Evolutionary conservation across 2,888 invertebrate species (phyloP), one percentile per base, ranked within the genome.

Genomic region (Ochropleura leucogaster): DNA sequence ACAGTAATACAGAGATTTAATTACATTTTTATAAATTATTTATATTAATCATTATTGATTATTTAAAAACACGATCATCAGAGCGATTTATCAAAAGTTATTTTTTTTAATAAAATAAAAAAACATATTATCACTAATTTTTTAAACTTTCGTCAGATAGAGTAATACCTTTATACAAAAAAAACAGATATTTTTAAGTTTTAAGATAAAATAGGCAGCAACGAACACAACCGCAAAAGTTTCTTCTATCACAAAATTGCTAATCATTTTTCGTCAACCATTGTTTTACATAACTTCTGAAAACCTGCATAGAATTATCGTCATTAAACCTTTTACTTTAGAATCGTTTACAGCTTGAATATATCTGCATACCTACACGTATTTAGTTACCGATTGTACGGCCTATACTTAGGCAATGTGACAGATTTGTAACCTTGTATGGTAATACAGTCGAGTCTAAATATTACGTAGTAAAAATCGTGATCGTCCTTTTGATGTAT

Each of bases 351-450:
- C 72, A 59, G 78, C 77, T 30, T 78, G 71, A 79, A 74, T 77
- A 20, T 63, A 79, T 82, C 71, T 74, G 68, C 70, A 69, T 74
- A 60, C 77, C 47, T 59, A 6, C 40, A 67, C 60, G 63, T 53
- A 65, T 67, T 72, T 44, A 64, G 57, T 49, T 69, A 66, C 30
- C 68, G 55, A 59, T 62, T 77, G 63, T 81, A 79, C 49, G 64
- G 60, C 68, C 72, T 68, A 47, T 67, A 68, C 79, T 84, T 83
- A 85, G 77, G 80, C 84, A 84, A 88, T 79, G 79, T 60, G 72
- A 77, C 77, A 77, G 71, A 60, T 46, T 70, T 59, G 49, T 87
- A 88, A 89, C 93, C 92, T 93, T 93, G 92, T 89, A 89, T 85
- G 78, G 84, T 87, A 88, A 90, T 90, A 88, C 77, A 81, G 72